These are phyloP conservation scores for Pygmarrhopalites habei DNA, from an alignment of 1,140 invertebrate genomes.

Conservation along the genomic window DNA sequence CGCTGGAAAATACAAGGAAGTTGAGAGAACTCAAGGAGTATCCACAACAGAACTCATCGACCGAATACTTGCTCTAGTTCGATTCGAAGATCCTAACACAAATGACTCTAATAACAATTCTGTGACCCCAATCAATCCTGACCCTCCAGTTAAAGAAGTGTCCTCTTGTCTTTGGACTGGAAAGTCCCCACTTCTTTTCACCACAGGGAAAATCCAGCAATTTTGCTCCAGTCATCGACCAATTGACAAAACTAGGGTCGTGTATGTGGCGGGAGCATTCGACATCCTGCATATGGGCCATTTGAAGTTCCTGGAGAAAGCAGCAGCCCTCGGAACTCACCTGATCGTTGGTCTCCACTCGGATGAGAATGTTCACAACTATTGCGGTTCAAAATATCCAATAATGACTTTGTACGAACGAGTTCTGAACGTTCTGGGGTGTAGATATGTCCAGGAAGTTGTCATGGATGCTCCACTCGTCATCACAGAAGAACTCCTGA, in stretches of 20 bases:
- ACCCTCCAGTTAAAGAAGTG: too few relatives aligned
- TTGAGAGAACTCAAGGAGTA: conserved; percentile 82
- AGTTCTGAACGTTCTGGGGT: conserved; percentile 89
- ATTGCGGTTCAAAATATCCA: conserved; percentile 73
- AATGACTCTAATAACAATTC: neutral
- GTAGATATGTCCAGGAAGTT: conserved; percentile 97
- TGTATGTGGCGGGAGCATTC: conserved; percentile 97
- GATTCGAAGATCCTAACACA: conserved; percentile 59
- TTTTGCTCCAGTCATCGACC: conserved; percentile 42
- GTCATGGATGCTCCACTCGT: conserved; percentile 96
- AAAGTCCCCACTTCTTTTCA: conserved; percentile 94
- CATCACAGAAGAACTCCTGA: conserved; percentile 85
- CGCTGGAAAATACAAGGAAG: conserved; percentile 83
- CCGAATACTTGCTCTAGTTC: conserved; percentile 58
- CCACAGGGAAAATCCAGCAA: conserved; percentile 95
- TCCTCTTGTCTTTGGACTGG: conserved; percentile 83
- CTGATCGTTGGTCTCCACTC: conserved; percentile 96
- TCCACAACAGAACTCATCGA: conserved; percentile 96
- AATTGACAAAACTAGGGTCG: conserved; percentile 64
- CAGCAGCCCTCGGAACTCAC: conserved; percentile 75
- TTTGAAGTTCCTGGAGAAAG: conserved; percentile 89
- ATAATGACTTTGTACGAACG: conserved; percentile 99
- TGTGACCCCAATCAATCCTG: too few relatives aligned
- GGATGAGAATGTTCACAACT: conserved; percentile 43
- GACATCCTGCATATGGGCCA: conserved; percentile 98